These are phyloP conservation scores for Heterodera schachtii DNA, from an alignment of 1,140 invertebrate species.

Conservation along the genomic window DNA sequence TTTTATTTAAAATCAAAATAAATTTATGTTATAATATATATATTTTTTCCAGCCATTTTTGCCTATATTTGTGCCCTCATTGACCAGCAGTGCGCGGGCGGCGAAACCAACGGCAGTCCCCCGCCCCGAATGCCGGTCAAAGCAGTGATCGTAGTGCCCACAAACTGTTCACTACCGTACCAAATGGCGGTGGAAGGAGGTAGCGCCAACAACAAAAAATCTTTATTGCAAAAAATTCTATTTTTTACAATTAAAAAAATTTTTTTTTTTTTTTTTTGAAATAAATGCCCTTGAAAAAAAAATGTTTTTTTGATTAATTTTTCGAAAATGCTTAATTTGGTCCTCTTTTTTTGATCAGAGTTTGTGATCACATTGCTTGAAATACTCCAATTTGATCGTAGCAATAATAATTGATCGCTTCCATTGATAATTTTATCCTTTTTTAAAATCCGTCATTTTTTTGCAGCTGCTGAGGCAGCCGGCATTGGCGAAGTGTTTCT, in stretches of 20 bases:
- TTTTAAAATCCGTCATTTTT: not conserved
- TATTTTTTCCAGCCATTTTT: not conserved
- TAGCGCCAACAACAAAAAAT: not conserved
- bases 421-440: not conserved
- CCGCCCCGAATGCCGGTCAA: not conserved
- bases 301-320: too few relatives aligned
- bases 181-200: not conserved
- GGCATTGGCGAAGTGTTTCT: not conserved
- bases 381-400: too few relatives aligned
- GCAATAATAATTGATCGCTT: too few relatives aligned
- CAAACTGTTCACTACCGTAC: not conserved
- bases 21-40: not conserved
- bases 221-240: not conserved
- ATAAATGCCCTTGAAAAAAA: too few relatives aligned
- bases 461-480: not conserved
- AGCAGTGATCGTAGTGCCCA: not conserved
- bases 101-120: not conserved
- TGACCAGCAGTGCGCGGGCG: not conserved
- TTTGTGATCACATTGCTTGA: too few relatives aligned
- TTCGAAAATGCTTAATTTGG: too few relatives aligned
- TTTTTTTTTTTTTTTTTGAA: too few relatives aligned
- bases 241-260: not conserved
- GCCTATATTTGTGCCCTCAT: not conserved
- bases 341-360: too few relatives aligned
- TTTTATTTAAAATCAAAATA: not conserved